Percentiles rank a stretch among this genome's conserved stretches.
Evolutionary conservation across 2,797 vertebrate species (phyloP).

Genomic region (Antennarius maculatus): DNA sequence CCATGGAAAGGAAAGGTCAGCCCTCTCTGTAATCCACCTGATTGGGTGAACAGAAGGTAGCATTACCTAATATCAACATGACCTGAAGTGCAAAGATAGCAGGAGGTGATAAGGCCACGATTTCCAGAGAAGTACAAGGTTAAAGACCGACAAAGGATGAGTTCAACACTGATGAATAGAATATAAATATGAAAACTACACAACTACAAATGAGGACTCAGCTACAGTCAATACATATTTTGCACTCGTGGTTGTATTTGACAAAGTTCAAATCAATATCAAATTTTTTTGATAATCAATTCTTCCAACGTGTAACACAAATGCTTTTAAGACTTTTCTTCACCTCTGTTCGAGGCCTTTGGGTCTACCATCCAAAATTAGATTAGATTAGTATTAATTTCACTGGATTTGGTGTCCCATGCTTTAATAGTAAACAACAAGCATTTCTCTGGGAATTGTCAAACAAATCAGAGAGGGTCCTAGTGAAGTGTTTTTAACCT

Average conservation of each 20-base stretch:
- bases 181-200: background rate
- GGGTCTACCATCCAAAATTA: background rate
- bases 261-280: no score
- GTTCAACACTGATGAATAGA: no score
- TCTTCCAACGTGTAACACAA: no score
- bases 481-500: conserved; percentile 54
- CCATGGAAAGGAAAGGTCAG: conserved; percentile 47
- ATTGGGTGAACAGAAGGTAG: conserved; percentile 43
- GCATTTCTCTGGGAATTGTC: conserved; percentile 50
- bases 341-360: background rate
- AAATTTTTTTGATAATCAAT: no score
- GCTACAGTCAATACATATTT: background rate
- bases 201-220: background rate
- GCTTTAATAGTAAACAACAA: conserved; percentile 43
- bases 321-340: conserved; percentile 9
- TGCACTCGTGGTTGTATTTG: background rate
- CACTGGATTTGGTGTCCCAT: conserved; percentile 23
- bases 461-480: conserved; percentile 52
- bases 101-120: conserved; percentile 33
- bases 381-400: conserved; percentile 57
- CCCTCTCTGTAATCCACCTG: conserved; percentile 33
- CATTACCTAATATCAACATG: conserved; percentile 57
- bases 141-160: background rate
- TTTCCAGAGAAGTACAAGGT: conserved; percentile 18
- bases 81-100: conserved; percentile 32